phyloP scores from a whole-genome alignment of 2,888 invertebrate species.

The Spodoptera picta region DNA sequence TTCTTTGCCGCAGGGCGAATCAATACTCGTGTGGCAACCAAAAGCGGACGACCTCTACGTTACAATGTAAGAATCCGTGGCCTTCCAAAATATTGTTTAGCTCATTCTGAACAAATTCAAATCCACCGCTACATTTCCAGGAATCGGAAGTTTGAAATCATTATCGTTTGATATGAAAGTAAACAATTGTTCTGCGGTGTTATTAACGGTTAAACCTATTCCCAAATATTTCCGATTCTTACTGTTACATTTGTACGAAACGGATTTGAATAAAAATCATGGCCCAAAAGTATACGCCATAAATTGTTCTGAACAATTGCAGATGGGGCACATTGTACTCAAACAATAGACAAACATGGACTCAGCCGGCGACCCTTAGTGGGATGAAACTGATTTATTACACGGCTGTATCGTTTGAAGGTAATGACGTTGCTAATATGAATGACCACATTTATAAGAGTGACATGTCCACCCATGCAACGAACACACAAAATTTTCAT shows the following conservation, averaged over 20 bases:
- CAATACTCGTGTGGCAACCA: conserved; percentile 74
- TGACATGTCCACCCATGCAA: conserved; percentile 32
- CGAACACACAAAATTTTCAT: conserved; percentile 16
- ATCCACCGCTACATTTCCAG: conserved; percentile 46
- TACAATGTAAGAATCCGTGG: conserved; percentile 68
- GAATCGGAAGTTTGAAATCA: conserved; percentile 52
- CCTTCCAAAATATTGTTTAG: conserved; percentile 64
- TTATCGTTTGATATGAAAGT: conserved; percentile 45
- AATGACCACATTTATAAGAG: conserved; percentile 39
- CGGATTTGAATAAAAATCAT: conserved; percentile 49
- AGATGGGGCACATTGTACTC: conserved; percentile 69
- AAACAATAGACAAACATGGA: conserved; percentile 73
- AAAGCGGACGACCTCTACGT: conserved; percentile 67
- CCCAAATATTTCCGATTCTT: conserved; percentile 28
- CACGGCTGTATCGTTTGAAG: conserved; percentile 43
- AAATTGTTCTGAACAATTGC: conserved; percentile 70
- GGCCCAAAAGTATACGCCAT: conserved; percentile 60
- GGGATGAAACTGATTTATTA: conserved; percentile 57
- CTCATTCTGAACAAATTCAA: conserved; percentile 59
- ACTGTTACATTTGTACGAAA: conserved; percentile 27
- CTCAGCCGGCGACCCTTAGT: conserved; percentile 48
- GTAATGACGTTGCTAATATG: conserved; percentile 51
- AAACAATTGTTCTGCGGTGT: conserved; percentile 35
- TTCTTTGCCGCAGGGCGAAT: conserved; percentile 75
- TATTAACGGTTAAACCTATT: conserved; percentile 31